A percentile compares a stretch with the other conserved stretches of the same genome.
phyloP scores from a whole-genome alignment of 2,113 vertebrate species.

The Leucopsar rothschildi region DNA sequence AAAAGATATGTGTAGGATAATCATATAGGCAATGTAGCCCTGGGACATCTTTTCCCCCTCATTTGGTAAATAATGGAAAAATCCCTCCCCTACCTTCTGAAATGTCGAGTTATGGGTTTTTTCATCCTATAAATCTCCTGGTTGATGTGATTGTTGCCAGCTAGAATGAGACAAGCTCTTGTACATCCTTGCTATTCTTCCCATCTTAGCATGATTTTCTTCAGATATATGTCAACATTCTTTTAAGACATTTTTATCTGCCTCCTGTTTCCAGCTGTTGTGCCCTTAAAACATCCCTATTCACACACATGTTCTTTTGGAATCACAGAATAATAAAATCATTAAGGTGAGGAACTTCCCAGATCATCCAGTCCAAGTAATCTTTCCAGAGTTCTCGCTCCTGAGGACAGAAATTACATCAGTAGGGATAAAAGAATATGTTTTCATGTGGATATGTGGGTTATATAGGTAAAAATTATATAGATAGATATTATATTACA shows the following conservation, averaged over 20 bases:
- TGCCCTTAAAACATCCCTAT: neutral
- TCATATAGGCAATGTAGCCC: neutral
- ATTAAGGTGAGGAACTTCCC: neutral
- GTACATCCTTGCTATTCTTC: neutral
- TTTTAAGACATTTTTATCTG: neutral
- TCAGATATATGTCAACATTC: neutral
- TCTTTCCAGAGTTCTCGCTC: neutral
- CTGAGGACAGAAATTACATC: neutral
- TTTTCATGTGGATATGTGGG: neutral
- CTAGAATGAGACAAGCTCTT: neutral
- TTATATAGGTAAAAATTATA: neutral
- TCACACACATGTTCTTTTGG: neutral
- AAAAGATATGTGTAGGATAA: neutral
- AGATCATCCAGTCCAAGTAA: neutral
- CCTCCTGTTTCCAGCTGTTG: neutral
- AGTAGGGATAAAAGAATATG: neutral
- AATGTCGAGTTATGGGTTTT: neutral
- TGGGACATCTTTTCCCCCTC: neutral
- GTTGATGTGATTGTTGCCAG: neutral
- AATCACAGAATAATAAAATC: neutral
- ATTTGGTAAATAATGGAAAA: neutral
- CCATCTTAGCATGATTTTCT: neutral
- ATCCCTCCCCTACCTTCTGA: neutral
- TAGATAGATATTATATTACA: neutral
- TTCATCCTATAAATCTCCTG: neutral